phyloP scores from a whole-genome alignment of 2,797 vertebrate genomes.

The Crotalus adamanteus region DNA sequence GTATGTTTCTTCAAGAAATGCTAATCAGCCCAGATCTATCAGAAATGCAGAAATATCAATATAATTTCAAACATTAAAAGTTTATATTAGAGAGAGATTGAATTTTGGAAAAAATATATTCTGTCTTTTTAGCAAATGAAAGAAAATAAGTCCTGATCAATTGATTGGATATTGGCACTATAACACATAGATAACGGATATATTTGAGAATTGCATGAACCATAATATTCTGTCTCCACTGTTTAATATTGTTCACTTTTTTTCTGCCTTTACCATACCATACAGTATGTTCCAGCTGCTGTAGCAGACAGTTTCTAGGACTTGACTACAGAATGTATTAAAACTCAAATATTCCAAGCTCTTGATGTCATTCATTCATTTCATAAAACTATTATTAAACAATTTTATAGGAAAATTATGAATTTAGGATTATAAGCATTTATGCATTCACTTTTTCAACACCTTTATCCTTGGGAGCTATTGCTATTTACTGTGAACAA shows the following conservation, averaged over 20 bases:
- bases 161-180: slow-evolving; percentile 50
- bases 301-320: background rate
- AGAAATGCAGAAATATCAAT: slow-evolving; percentile 24
- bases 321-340: background rate
- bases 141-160: slow-evolving; percentile 12
- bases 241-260: slow-evolving; percentile 6
- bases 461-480: background rate
- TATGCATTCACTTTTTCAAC: background rate
- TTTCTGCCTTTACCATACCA: slow-evolving; percentile 23
- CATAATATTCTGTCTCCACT: slow-evolving; percentile 21
- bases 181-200: slow-evolving; percentile 38
- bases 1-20: slow-evolving; percentile 30
- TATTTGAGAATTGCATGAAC: slow-evolving; percentile 32
- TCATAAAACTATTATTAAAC: background rate
- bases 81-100: background rate
- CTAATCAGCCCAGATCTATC: slow-evolving; percentile 30
- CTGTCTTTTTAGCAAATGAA: slow-evolving; percentile 32
- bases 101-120: slow-evolving; percentile 29
- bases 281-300: background rate
- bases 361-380: background rate
- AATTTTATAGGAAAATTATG: background rate
- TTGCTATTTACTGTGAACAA: background rate
- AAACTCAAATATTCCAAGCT: background rate
- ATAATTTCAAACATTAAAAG: slow-evolving; percentile 26
- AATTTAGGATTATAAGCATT: background rate